These are phyloP conservation scores for Machimus atricapillus DNA, from an alignment of 2,888 invertebrate genomes.

Conservation along the genomic window DNA sequence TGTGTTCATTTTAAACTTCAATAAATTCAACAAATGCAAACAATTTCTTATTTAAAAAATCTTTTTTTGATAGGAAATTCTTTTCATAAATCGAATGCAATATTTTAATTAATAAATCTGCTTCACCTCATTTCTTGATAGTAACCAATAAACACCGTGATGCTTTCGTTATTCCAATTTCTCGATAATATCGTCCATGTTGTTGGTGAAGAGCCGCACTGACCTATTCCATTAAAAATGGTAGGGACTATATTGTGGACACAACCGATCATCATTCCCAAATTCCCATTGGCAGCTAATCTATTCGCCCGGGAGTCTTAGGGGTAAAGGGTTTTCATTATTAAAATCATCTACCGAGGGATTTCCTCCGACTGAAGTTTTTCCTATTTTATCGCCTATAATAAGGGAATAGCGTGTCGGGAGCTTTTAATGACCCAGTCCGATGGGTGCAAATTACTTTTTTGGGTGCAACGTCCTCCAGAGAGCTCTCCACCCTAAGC, in stretches of 20 bases:
- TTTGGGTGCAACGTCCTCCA: not conserved
- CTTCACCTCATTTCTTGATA: too few species aligned
- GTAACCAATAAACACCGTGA: too few species aligned
- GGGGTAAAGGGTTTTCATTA: not conserved
- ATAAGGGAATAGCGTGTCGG: constrained; percentile 9
- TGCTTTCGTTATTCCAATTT: not conserved
- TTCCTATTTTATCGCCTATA: not conserved
- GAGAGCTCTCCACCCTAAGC: not conserved
- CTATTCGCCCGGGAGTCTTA: not conserved
- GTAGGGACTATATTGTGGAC: not conserved
- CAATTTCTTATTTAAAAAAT: too few species aligned
- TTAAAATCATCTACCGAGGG: not conserved
- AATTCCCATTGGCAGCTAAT: not conserved
- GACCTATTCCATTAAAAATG: not conserved
- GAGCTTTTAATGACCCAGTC: constrained; percentile 20
- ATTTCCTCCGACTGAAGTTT: not conserved
- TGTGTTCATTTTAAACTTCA: too few species aligned
- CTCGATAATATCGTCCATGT: not conserved
- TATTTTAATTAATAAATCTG: too few species aligned
- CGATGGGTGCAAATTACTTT: not conserved
- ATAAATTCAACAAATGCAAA: too few species aligned
- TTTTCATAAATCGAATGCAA: too few species aligned
- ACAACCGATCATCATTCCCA: not conserved
- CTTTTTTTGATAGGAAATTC: too few species aligned
- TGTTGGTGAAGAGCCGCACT: too few species aligned